Base-by-base conservation (phyloP, 1,140 invertebrate species). In the Diuraphis noxia region DNA sequence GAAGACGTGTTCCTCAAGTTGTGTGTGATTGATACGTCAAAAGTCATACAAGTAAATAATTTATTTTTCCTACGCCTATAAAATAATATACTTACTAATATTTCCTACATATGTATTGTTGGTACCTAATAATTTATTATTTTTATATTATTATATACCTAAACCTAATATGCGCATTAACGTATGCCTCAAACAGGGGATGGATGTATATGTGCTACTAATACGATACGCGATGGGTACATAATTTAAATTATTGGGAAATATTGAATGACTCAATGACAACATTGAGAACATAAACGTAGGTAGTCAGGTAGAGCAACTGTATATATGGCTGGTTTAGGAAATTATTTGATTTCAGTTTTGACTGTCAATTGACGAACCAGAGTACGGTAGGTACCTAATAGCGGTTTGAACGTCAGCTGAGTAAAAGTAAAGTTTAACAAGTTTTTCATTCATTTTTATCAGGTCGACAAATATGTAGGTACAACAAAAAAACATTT, bases 1-100 rank as follows among this genome's bases (percentile, higher is more conserved):
- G 93, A 93, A 92, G 92, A 93, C 13, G 93, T 93, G n/a, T 93
- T 93, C 89, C 92, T 93, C 40, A 72, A 90, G 36, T 90, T 93
- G 23, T 91, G 90, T 21, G 36, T 85, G 8, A 91, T 84, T 7
- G 79, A 91, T 56, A 91, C 90, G 9, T 84, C 90, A 30, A 85
- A 91, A 91, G 72, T 90, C 41, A 77, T 90, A 77, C 88, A 90
- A 34, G 88, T 90, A 88, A 85, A 46, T 85, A n/a, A 46, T 46
- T 85, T 46, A 19, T 84, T 46, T 46, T 46, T 41, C 4, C 23
- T 25, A 4, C 25, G 2, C 38, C 17, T 36, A 19, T 79, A 79
- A 79, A 79, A 79, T 81, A 79, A 79, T 81, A 81, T 81, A 81
- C 36, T 81, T 81, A 40, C n/a, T 9, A 21, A 36, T 79, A 1